A percentile compares a stretch with the other conserved stretches of the same genome.
Conservation (phyloP, 2,113 vertebrate species). For the Podilymbus podiceps region DNA sequence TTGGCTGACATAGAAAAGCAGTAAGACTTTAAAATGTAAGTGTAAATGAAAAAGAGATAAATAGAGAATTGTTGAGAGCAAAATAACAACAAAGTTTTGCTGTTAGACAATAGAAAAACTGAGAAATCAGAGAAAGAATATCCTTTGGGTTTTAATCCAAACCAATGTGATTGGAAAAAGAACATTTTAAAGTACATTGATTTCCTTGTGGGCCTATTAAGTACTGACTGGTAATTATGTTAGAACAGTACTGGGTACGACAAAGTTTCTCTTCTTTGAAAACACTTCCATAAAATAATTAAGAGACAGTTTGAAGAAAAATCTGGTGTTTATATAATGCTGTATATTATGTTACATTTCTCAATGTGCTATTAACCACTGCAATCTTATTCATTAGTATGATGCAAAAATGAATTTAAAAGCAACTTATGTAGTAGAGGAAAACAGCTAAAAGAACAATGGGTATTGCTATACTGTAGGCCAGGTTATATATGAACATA, state of each 20-base stretch:
- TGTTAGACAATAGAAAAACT: neutral
- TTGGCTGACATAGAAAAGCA: neutral
- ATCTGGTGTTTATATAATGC: neutral
- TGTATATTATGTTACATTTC: neutral
- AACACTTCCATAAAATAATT: neutral
- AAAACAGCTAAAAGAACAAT: neutral
- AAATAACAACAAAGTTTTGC: neutral
- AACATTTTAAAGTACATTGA: neutral
- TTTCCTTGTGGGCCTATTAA: neutral
- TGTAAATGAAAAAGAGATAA: neutral
- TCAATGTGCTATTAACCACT: neutral
- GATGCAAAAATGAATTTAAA: neutral
- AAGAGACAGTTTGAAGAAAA: neutral
- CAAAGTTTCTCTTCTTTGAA: neutral
- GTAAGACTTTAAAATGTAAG: neutral
- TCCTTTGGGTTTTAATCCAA: neutral
- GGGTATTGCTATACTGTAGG: neutral
- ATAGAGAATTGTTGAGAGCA: neutral
- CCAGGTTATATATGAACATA: neutral
- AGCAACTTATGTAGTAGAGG: neutral
- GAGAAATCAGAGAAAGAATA: neutral
- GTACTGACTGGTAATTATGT: neutral
- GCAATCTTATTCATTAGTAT: neutral
- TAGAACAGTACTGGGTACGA: neutral
- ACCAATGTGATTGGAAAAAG: neutral